Evolutionary conservation across 2,113 vertebrate species (phyloP).

Genomic region (Mus musculus): GRCm39 chr11:21509501-21510000

Average conservation of each 20-base stretch:
- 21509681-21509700: conserved; percentile 87
- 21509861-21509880: conserved; percentile 95
- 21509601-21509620: neutral
- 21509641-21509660: neutral
- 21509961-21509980: conserved; percentile 54
- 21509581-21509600: neutral
- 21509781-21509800: conserved; percentile 97
- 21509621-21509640: neutral
- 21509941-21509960: conserved; percentile 43
- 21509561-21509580: neutral
- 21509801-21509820: conserved; percentile 98
- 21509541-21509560: neutral
- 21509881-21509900: conserved; percentile 61
- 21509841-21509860: conserved; percentile 91
- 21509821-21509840: conserved; percentile 99
- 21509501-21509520: neutral
- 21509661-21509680: neutral
- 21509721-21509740: conserved; percentile 95
- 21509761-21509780: conserved; percentile 89
- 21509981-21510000: neutral
- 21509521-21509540: neutral
- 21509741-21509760: conserved; percentile 91
- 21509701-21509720: conserved; percentile 96
- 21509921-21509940: conserved; percentile 13
- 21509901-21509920: conserved; percentile 40